Percentiles rank a stretch among this genome's conserved stretches.
Conservation (phyloP, 2,888 invertebrate species). For the Leuctra nigra region DNA sequence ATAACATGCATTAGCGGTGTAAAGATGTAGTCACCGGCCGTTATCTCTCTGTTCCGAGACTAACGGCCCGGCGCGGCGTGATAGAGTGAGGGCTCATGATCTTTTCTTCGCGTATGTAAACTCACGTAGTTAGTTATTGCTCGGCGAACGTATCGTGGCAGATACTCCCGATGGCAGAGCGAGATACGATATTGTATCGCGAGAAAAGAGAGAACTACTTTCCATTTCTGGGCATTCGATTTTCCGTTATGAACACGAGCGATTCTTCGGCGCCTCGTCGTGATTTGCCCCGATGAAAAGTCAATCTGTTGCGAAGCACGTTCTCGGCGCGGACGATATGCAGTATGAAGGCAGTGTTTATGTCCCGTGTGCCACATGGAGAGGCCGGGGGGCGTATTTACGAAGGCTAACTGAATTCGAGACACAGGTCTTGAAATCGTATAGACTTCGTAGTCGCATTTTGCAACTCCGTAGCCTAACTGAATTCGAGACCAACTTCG, state of each 20-base stretch:
- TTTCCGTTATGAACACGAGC: constrained; percentile 11
- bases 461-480: no score
- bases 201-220: constrained; percentile 12
- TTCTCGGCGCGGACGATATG: no score
- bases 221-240: constrained; percentile 16
- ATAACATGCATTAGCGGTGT: constrained; percentile 15
- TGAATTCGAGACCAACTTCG: no score
- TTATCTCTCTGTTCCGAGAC: background rate
- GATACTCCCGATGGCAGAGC: background rate
- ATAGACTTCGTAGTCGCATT: no score
- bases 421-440: no score
- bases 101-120: background rate
- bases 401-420: no score
- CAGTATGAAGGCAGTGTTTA: no score
- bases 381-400: no score
- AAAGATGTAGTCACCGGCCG: background rate
- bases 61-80: background rate
- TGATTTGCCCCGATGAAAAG: no score
- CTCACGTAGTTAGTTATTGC: background rate
- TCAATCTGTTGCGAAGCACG: no score
- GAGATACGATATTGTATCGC: no score
- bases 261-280: background rate
- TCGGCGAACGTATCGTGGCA: background rate
- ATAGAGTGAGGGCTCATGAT: background rate
- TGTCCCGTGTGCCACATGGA: no score